These are phyloP conservation scores for Ormia ochracea DNA, from an alignment of 2,888 invertebrate species.

Conservation along the genomic window DNA sequence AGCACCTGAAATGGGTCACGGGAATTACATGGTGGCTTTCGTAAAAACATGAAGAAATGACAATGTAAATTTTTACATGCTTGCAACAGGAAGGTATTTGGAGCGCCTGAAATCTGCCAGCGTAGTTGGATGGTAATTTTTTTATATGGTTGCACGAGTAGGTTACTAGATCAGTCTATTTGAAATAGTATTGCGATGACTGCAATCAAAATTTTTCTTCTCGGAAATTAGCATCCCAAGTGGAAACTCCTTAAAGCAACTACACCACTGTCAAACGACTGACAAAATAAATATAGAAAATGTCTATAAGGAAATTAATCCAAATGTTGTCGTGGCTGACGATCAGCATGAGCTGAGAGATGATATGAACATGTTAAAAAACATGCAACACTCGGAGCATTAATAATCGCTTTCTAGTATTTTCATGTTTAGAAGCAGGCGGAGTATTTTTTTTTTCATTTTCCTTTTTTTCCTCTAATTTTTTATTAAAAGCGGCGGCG, in stretches of 20 bases:
- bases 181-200: too few species aligned
- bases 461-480: background rate
- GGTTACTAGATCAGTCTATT: too few species aligned
- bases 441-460: background rate
- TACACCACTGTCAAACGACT: slow-evolving; percentile 6
- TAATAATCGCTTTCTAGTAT: slow-evolving; percentile 16
- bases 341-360: slow-evolving; percentile 9
- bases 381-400: slow-evolving; percentile 11
- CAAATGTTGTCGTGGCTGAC: slow-evolving; percentile 31
- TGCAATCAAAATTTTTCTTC: too few species aligned
- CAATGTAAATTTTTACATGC: too few species aligned
- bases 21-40: too few species aligned
- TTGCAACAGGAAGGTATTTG: too few species aligned
- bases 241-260: background rate
- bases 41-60: too few species aligned
- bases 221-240: background rate
- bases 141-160: too few species aligned
- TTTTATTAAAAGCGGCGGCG: slow-evolving; percentile 42
- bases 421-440: background rate
- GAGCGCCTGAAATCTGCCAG: too few species aligned
- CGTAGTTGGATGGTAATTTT: too few species aligned
- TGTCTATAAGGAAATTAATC: slow-evolving; percentile 29
- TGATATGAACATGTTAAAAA: slow-evolving; percentile 19
- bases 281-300: slow-evolving; percentile 25
- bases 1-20: too few species aligned